Evolutionary conservation across 2,797 vertebrate genomes (phyloP).

Genomic region (Semotilus atromaculatus): DNA sequence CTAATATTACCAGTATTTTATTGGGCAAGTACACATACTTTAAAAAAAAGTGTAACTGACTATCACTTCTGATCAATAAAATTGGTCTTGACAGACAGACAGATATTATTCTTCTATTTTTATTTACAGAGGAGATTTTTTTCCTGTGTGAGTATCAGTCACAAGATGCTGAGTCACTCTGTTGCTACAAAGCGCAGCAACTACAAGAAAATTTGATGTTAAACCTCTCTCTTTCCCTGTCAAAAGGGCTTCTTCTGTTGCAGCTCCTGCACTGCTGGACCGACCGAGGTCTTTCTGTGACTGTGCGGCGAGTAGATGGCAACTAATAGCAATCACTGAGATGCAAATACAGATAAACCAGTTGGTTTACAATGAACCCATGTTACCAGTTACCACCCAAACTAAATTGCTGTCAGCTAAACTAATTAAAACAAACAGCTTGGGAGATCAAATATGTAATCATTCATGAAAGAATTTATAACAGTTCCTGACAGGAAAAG

Average conservation of each 20-base stretch:
- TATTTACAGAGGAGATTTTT: neutral
- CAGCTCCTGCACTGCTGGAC: neutral
- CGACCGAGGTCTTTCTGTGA: neutral
- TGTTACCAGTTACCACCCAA: neutral
- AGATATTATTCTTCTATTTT: neutral
- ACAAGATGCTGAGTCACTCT: constrained; percentile 25
- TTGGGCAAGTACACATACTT: too few relatives aligned
- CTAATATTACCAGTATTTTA: too few relatives aligned
- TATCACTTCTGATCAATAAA: neutral
- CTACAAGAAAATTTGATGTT: constrained; percentile 12
- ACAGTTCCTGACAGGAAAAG: neutral
- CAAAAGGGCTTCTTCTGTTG: neutral
- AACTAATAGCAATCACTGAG: neutral
- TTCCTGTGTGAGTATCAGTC: constrained; percentile 19
- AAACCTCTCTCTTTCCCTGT: neutral
- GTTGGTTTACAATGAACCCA: neutral
- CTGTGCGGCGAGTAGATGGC: neutral
- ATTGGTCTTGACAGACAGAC: neutral
- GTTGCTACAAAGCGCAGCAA: constrained; percentile 18
- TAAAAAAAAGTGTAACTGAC: too few relatives aligned
- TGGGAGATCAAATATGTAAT: neutral
- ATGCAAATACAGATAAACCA: neutral
- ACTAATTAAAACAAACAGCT: neutral
- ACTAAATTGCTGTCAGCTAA: neutral
- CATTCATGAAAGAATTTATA: neutral